Conservation (phyloP, 2,113 vertebrate species). For the Salvelinus alpinus region DNA sequence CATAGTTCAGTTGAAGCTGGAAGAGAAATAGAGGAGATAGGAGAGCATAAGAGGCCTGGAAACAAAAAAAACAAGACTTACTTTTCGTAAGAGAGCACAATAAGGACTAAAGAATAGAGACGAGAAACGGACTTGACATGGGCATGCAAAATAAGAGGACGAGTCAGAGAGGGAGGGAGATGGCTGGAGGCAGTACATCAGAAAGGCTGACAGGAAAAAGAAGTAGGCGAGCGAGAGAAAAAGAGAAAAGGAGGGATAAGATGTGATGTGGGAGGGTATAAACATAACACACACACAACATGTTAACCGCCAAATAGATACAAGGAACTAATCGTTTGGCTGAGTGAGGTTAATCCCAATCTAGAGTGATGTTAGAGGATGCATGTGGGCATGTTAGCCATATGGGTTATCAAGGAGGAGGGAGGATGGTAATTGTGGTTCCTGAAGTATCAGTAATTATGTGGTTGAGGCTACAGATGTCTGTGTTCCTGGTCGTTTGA, state of each 20-base stretch:
- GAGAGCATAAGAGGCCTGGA: conserved; percentile 35
- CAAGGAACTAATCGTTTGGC: not conserved
- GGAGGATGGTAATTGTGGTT: not conserved
- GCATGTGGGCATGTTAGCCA: not conserved
- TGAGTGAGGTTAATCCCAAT: not conserved
- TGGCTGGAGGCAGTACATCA: too few species aligned
- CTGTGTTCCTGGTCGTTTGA: not conserved
- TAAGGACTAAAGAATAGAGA: conserved; percentile 20
- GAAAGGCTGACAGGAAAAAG: not conserved
- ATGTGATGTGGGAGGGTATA: conserved; percentile 18
- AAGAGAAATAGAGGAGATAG: conserved; percentile 21
- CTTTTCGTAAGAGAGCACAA: conserved; percentile 36
- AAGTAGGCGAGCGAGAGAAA: conserved; percentile 14
- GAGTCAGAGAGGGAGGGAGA: conserved; percentile 11
- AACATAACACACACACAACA: conserved; percentile 1
- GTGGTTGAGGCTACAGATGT: not conserved
- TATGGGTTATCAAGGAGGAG: not conserved
- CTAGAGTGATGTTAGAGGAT: not conserved
- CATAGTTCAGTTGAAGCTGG: conserved; percentile 17
- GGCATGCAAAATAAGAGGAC: conserved; percentile 27
- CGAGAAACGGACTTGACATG: conserved; percentile 30
- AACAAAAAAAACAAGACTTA: conserved; percentile 46
- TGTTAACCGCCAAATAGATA: not conserved
- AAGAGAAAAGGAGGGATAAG: conserved; percentile 27
- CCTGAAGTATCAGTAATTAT: not conserved